Evolutionary conservation across 2,113 vertebrate species (phyloP).

Genomic region (Menura novaehollandiae): DNA sequence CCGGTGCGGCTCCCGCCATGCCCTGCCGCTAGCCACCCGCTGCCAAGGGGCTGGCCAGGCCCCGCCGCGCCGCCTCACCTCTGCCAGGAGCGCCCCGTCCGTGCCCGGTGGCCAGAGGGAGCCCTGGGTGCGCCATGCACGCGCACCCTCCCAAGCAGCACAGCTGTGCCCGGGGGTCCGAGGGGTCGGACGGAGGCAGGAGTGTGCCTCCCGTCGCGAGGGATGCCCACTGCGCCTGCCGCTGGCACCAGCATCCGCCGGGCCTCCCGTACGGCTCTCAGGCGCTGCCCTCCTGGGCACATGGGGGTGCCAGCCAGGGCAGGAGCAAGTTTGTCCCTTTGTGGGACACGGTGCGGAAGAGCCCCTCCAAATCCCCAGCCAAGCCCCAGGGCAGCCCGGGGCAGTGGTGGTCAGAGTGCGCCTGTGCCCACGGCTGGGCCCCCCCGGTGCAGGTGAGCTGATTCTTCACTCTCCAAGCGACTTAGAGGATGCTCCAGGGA

Average conservation of each 20-base stretch:
- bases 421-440: conserved; percentile 80
- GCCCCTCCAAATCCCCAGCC: conserved; percentile 62
- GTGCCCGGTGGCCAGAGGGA: conserved; percentile 21
- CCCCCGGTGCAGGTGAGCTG: conserved; percentile 82
- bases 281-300: conserved; percentile 45
- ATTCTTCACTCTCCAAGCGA: conserved; percentile 8
- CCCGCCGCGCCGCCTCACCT: conserved; percentile 15
- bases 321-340: conserved; percentile 63
- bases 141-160: conserved; percentile 79
- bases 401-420: conserved; percentile 78
- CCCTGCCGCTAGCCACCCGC: conserved; percentile 65
- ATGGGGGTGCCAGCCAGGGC: conserved; percentile 55
- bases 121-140: conserved; percentile 71
- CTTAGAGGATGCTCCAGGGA: conserved; percentile 14
- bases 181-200: conserved; percentile 48
- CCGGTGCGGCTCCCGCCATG: conserved; percentile 65
- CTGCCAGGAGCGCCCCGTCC: conserved; percentile 30
- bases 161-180: conserved; percentile 73
- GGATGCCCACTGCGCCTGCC: conserved; percentile 74
- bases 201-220: conserved; percentile 43
- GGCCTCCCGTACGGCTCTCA: conserved; percentile 43
- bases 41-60: conserved; percentile 63
- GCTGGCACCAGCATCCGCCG: conserved; percentile 69
- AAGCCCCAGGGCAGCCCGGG: conserved; percentile 73
- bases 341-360: conserved; percentile 78